Evolutionary conservation across 2,113 vertebrate species (phyloP).

Genomic region (Cyprinodon tularosa): DNA sequence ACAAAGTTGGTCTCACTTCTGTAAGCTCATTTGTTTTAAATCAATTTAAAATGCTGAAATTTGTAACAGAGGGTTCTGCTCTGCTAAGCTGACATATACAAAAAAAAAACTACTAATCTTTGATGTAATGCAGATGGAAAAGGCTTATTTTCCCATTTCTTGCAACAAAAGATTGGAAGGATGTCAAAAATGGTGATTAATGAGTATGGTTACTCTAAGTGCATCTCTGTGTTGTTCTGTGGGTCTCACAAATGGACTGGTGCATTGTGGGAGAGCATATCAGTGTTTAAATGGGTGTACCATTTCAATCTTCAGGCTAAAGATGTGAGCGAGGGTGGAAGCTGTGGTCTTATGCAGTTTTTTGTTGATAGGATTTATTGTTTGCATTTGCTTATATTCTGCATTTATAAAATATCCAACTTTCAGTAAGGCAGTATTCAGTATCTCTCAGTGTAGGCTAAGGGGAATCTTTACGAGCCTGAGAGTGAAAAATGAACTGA

Average conservation of each 20-base stretch:
- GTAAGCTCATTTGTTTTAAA: background rate
- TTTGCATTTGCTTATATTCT: background rate
- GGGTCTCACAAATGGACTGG: background rate
- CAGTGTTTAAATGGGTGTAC: background rate
- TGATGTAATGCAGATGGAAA: background rate
- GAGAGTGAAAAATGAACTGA: background rate
- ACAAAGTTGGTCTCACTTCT: too few species aligned
- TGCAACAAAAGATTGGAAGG: background rate
- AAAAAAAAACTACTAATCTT: background rate
- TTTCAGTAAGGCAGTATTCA: background rate
- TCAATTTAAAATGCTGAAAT: background rate
- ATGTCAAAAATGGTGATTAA: background rate
- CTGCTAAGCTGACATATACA: background rate
- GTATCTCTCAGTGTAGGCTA: too few species aligned
- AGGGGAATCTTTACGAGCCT: background rate
- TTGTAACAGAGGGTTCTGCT: background rate
- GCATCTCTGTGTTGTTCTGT: background rate
- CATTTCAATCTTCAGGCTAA: background rate
- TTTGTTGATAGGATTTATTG: background rate
- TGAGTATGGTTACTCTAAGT: background rate
- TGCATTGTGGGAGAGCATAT: background rate
- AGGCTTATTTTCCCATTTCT: background rate
- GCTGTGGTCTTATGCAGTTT: background rate
- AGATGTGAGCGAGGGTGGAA: background rate
- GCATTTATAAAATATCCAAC: background rate